Conservation (phyloP, 2,113 vertebrate genomes). For the Tragelaphus scriptus region DNA sequence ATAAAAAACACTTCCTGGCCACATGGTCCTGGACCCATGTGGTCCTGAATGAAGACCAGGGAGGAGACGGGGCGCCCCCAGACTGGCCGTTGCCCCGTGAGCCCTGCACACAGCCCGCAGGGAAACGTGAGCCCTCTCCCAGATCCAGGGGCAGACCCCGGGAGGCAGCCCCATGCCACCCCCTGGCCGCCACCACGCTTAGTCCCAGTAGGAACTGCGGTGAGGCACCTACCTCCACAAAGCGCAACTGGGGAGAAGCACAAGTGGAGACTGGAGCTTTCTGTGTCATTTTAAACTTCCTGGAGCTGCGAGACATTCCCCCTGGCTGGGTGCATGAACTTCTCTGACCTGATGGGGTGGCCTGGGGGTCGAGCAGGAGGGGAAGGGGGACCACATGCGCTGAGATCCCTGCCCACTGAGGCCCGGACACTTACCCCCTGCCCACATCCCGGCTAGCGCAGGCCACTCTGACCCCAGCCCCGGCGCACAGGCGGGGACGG, state of each 20-base stretch:
- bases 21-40: not conserved
- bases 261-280: not conserved
- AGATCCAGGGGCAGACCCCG: not conserved
- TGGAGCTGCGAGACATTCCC: fast-evolving
- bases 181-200: fast-evolving
- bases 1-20: not conserved
- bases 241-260: fast-evolving
- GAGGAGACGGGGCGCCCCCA: not conserved
- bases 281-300: too few species aligned
- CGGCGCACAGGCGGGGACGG: fast-evolving
- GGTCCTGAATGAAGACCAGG: not conserved
- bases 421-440: too few species aligned
- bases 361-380: too few species aligned
- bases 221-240: not conserved
- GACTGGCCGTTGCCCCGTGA: fast-evolving
- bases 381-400: not conserved
- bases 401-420: fast-evolving
- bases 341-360: fast-evolving
- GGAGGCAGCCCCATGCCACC: not conserved
- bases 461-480: not conserved
- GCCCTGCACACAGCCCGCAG: not conserved
- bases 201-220: not conserved
- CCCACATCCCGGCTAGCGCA: fast-evolving
- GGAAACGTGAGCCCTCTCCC: not conserved
- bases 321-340: too few species aligned